Evolutionary conservation across 2,888 invertebrate species (phyloP), one percentile per base, ranked within the genome.

Genomic region (Stenotaenia linearis): DNA sequence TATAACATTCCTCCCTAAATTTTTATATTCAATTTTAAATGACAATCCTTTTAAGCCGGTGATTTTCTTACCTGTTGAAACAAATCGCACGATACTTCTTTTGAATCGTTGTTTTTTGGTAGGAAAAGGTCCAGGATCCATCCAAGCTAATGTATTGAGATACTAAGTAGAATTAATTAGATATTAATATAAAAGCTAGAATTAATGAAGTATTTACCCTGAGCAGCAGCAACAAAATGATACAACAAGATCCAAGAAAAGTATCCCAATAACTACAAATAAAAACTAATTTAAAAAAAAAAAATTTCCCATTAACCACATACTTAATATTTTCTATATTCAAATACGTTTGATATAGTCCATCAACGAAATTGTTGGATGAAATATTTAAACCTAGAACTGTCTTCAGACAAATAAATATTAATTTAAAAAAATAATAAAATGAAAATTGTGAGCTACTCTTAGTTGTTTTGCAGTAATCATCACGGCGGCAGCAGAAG

Each of bases 401-500:
- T 15, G 75, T 75, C 75, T 75, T 23, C 1, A 56, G 10, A 23
- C n/a, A n/a, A n/a, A n/a, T n/a, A n/a, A n/a, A n/a, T n/a, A n/a
- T n/a, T n/a, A n/a, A n/a, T n/a, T n/a, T n/a, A n/a, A n/a, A n/a
- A n/a, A n/a, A n/a, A n/a, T 45, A 45, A 45, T 45, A 15, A 45
- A 45, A 4, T 18, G 4, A 45, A n/a, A 45, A 45, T 45, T 15
- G 12, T 9, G 6, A 61, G 18, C 0, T 21, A 79, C 76, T 56
- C 77, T 25, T 21, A 78, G 35, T 85, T 96, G 95, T 0, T 93
- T 91, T 1, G 92, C 91, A 4, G 91, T 93, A 82, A 95, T 95
- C 78, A 92, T 94, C 74, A 94, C 85, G 15, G 95, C 94, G 0
- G 95, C 95, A 0, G 94, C 94, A 7, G 93, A 90, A 0, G 94